phyloP scores from a whole-genome alignment of 2,113 vertebrate genomes.

The Enhydra lutris region DNA sequence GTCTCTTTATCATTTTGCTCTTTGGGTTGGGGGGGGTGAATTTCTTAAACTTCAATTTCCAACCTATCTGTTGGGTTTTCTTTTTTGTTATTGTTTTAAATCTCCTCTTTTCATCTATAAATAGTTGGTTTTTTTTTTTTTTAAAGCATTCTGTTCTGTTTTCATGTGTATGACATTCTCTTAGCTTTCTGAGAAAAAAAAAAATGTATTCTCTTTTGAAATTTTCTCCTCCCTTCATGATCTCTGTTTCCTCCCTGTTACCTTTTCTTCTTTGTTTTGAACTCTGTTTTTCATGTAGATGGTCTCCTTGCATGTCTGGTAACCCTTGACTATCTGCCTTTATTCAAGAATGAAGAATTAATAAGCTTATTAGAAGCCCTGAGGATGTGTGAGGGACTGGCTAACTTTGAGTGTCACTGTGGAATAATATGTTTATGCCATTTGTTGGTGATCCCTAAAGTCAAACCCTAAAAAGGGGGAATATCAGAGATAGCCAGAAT shows the following conservation, averaged over 20 bases:
- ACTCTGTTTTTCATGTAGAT: not conserved
- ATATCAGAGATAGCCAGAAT: not conserved
- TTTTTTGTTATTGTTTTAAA: conserved; percentile 56
- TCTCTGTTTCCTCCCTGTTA: not conserved
- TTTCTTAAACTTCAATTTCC: conserved; percentile 31
- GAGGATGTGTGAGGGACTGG: not conserved
- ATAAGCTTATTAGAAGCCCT: not conserved
- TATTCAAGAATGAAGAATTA: not conserved
- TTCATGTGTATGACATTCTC: conserved; percentile 12
- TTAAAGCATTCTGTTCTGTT: conserved; percentile 42
- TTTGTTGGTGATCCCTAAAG: not conserved
- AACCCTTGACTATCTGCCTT: not conserved
- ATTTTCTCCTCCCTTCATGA: not conserved
- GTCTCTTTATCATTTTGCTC: not conserved
- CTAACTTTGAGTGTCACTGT: not conserved
- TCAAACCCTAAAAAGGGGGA: not conserved
- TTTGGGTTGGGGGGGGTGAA: not conserved
- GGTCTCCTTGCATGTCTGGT: not conserved
- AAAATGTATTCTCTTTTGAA: not conserved
- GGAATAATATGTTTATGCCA: not conserved
- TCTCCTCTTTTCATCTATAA: conserved; percentile 55
- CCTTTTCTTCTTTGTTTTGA: not conserved
- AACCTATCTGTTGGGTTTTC: not conserved
- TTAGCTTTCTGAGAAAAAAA: not conserved
- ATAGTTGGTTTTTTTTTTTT: conserved; percentile 28